Percentiles rank a stretch among this genome's conserved stretches.
Evolutionary conservation across 2,797 vertebrate species (phyloP).

Genomic region (Danio choprae): DNA sequence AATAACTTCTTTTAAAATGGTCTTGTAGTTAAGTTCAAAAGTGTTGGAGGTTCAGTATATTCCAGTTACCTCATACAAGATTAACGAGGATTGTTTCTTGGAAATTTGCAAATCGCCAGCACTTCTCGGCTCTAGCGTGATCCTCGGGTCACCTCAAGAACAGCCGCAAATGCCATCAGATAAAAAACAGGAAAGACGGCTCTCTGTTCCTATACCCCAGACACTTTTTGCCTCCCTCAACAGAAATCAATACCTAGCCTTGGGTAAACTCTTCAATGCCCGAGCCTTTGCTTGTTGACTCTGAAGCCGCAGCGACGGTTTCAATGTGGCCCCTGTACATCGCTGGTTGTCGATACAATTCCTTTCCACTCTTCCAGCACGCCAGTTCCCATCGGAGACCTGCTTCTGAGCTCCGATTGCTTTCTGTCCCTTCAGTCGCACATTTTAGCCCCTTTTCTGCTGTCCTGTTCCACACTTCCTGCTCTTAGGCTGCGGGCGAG

Average conservation of each 20-base stretch:
- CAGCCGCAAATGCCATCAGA: constrained; percentile 28
- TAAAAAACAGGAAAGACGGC: constrained; percentile 25
- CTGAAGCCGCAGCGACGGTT: constrained; percentile 69
- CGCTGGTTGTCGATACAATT: constrained; percentile 82
- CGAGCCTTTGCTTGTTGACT: constrained; percentile 71
- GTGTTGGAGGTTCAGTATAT: background rate
- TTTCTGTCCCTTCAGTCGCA: constrained; percentile 75
- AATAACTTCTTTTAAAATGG: background rate
- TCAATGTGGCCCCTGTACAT: constrained; percentile 73
- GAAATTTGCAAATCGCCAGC: constrained; percentile 2
- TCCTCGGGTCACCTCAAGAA: constrained; percentile 33
- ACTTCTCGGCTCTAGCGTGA: constrained; percentile 22
- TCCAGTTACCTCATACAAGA: background rate
- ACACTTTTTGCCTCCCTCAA: constrained; percentile 28
- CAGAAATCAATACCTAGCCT: constrained; percentile 58
- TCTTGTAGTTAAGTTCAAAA: too few species aligned
- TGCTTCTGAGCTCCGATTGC: constrained; percentile 79
- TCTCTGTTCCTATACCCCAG: constrained; percentile 16
- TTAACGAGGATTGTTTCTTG: background rate
- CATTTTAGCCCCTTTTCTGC: constrained; percentile 53
- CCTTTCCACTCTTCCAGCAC: constrained; percentile 81
- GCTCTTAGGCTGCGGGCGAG: constrained; percentile 73
- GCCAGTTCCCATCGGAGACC: constrained; percentile 75
- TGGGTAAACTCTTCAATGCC: constrained; percentile 72
- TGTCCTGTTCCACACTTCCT: constrained; percentile 68